Conservation (phyloP, 2,797 vertebrate genomes). For the Rousettus madagascariensis region DNA sequence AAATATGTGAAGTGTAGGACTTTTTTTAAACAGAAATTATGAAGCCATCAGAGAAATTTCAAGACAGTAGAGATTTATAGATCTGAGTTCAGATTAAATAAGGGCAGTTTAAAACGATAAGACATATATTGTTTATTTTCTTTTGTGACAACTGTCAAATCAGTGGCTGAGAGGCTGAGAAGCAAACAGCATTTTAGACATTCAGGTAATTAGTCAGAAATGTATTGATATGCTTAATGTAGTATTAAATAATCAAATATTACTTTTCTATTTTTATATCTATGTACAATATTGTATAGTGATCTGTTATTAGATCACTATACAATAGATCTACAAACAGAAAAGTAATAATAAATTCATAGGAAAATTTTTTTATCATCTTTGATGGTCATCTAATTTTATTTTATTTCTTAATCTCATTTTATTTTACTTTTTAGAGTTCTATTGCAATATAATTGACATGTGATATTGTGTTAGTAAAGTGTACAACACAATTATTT, state of each 20-base stretch:
- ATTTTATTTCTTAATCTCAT: neutral
- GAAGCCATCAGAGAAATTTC: neutral
- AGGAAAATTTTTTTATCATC: neutral
- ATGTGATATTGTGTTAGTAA: neutral
- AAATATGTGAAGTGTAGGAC: neutral
- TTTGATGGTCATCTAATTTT: neutral
- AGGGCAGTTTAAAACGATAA: neutral
- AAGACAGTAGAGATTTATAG: neutral
- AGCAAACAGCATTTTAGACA: neutral
- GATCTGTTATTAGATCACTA: too few relatives aligned
- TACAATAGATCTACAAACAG: too few relatives aligned
- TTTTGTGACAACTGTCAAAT: neutral
- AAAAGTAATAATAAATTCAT: neutral
- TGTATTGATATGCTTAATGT: neutral
- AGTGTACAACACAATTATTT: neutral
- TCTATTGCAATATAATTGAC: neutral
- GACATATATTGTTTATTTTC: neutral
- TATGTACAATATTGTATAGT: too few relatives aligned
- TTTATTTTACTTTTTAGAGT: neutral
- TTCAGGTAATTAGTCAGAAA: neutral
- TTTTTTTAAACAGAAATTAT: neutral
- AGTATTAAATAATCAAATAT: too few relatives aligned
- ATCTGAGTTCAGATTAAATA: neutral
- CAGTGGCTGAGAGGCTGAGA: neutral
- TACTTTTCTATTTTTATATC: too few relatives aligned